Base-by-base conservation (phyloP, 2,113 vertebrate genomes). In the Pantherophis guttatus region DNA sequence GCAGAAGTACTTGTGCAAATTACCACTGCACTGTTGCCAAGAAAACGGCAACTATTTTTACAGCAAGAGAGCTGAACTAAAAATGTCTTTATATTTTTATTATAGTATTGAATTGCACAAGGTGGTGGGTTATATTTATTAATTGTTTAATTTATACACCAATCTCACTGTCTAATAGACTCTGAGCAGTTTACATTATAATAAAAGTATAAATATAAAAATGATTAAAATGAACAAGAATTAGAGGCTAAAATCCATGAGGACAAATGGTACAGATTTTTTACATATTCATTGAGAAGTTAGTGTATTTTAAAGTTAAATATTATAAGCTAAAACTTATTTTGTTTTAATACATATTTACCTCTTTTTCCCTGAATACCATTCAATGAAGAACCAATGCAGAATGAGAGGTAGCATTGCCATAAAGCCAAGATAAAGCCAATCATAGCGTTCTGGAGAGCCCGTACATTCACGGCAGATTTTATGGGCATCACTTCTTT, bases 361-460 rank as follows among this genome's bases (percentile, higher is more conserved):
- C 99, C 99, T 99, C 96, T 99, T 99, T 97, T 99, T 99, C 12
- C 99, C 99, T 0, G 99, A 99, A 95, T 99, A 99, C 99, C 99
- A 99, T 94, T 99, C 99, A 12, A 99, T 99, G 93, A 99, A 99
- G 98, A 99, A 99, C 99, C 99, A 99, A 96, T 99, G 99, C 89
- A 99, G 95, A 39, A 99, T 98, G 2, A 99, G 97, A 1, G 99
- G 99, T 5, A 99, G 97, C 99, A 99, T 98, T 54, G 98, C 99
- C 99, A 99, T 99, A 95, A 99, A 99, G 75, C 99, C 99, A 59
- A 99, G 98, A 62, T 99, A 99, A 2, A 99, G 98, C 99, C 99
- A 99, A 86, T 99, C 99, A 8, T 99, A 99, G 54, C 98, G 98
- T 88, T 99, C 98, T 0, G 99, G 99, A 15, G 97, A 98, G 6